Evolutionary conservation across 2,113 vertebrate species (phyloP), one percentile per base, ranked within the genome.

Genomic region (Gallinago jamesoni): DNA sequence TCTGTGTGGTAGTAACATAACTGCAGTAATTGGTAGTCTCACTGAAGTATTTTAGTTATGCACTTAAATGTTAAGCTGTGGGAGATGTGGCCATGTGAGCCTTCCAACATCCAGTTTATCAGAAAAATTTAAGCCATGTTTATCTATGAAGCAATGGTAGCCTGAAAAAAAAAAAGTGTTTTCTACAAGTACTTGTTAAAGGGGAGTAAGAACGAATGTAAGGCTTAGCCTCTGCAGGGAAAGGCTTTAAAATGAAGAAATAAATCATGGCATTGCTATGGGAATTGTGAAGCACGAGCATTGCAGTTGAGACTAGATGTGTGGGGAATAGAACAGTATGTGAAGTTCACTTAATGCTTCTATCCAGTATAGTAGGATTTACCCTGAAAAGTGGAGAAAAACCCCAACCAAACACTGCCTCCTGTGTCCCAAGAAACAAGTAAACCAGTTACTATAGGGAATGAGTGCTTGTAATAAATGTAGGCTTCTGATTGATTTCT

Each of bases 41-140:
- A 60, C 63, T 70, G 77, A 97, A 93, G 80, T 82, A 80, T 95
- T 77, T 84, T 50, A 95, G 70, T 94, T 94, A 73, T 94, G 82
- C 43, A 14, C 63, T 93, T 76, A 73, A 88, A 74, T 81, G 59
- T 92, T 91, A 67, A 82, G 27, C 66, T 69, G 48, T 96, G 67
- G 74, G 83, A 94, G 70, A 63, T 84, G 64, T 66, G 84, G 86
- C 78, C 50, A 25, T 27, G 85, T 64, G 50, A 75, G 63, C 28
- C 28, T 47, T 83, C 80, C 48, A 94, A 25, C 52, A 53, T 92
- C 45, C 37, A 41, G 18, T 93, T 94, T 93, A 94, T 95, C 92
- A 95, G 73, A 91, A 94, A 95, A 94, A 87, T 43, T 47, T 79
- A 50, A 84, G 52, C 86, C n/a, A 2, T 87, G 84, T 82, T 96